A percentile compares a stretch with the other conserved stretches of the same genome.
Conservation (phyloP, 2,888 invertebrate genomes). For the Polydrusus tereticollis region DNA sequence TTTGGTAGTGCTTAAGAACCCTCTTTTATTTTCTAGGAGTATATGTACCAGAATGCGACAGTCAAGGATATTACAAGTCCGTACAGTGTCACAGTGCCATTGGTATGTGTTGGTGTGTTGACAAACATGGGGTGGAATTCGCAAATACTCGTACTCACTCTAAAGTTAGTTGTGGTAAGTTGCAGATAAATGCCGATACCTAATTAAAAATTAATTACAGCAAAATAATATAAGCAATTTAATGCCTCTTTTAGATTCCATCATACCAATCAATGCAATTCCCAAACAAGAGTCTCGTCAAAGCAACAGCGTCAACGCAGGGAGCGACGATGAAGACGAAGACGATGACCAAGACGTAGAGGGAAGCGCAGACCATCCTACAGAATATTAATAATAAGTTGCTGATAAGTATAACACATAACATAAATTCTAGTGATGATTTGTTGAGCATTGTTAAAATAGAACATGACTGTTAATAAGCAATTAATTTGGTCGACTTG, state of each 20-base stretch:
- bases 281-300: constrained; percentile 51
- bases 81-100: constrained; percentile 90
- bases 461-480: too few species aligned
- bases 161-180: constrained; percentile 83
- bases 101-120: constrained; percentile 94
- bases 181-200: too few species aligned
- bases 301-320: constrained; percentile 69
- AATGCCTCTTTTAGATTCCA: constrained; percentile 53
- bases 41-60: constrained; percentile 87
- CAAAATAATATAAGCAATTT: too few species aligned
- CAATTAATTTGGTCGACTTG: too few species aligned
- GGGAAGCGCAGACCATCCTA: constrained; percentile 82
- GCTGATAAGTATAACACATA: constrained; percentile 22
- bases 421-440: neutral
- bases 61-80: constrained; percentile 87
- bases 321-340: constrained; percentile 81
- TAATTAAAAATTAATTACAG: too few species aligned
- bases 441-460: constrained; percentile 13
- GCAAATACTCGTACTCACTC: constrained; percentile 87
- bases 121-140: constrained; percentile 90
- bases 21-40: constrained; percentile 67
- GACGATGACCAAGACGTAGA: constrained; percentile 79
- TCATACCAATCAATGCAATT: constrained; percentile 50
- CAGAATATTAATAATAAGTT: constrained; percentile 74
- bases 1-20: neutral